Evolutionary conservation across 2,888 invertebrate species (phyloP), one percentile per base, ranked within the genome.

Genomic region (Pammene aurita): DNA sequence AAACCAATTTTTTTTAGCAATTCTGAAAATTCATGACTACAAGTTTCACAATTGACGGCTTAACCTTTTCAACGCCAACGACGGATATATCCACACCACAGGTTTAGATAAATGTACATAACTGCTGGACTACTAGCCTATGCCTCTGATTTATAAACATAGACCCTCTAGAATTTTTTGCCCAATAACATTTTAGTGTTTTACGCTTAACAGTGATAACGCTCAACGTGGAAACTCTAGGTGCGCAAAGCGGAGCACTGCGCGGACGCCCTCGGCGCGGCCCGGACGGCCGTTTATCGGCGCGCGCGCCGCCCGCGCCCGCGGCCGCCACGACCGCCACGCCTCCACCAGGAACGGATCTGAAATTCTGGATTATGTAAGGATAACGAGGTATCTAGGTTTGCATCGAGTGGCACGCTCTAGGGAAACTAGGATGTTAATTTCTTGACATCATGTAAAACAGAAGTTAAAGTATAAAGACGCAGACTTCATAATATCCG

Each of bases 261-360:
- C 38, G 62, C 62, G n/a, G 78, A 76, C 74, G 87, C 89, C 87
- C 72, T 81, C 80, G 85, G 88, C 85, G 76, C 66, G 66, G 74
- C 78, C 74, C 77, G 77, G 77, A 79, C 77, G 78, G 77, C 83
- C 79, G 81, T 86, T 87, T 85, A 86, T 87, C 87, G 82, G 80
- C 84, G 84, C 84, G 80, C 81, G 84, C 80, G 81, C 80, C 77
- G 67, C 80, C 78, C 79, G 78, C 81, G 85, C 85, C 78, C 76
- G 81, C 78, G 75, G 81, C 81, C 72, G 71, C 78, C 86, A 85
- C 85, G 84, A 84, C 78, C 78, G 82, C 84, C 87, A 86, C 89
- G 88, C 89, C 89, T 83, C 83, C 67, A 73, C 68, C 84, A 82
- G 86, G 81, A 80, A 76, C 80, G 84, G 78, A 85, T 74, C 82